Evolutionary conservation across 2,113 vertebrate genomes (phyloP).

Genomic region (Chlorodrepanis virens): DNA sequence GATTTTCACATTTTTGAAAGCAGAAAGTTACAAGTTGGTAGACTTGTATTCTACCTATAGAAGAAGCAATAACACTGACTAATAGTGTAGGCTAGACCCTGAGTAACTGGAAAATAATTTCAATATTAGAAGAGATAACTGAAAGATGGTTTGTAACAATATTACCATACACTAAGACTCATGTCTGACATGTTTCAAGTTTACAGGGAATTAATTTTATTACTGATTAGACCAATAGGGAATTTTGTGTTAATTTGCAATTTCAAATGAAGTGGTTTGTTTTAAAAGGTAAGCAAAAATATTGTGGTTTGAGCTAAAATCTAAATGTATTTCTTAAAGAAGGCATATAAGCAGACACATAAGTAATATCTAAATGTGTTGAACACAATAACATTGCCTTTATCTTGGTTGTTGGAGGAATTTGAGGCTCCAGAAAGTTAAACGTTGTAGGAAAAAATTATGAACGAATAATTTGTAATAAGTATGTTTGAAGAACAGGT

Average conservation of each 20-base stretch:
- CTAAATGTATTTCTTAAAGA: neutral
- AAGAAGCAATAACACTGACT: neutral
- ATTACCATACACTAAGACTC: neutral
- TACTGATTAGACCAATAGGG: neutral
- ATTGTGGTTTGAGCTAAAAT: neutral
- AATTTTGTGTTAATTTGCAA: neutral
- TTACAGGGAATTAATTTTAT: neutral
- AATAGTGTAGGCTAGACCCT: neutral
- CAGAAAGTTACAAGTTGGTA: neutral
- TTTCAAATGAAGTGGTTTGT: neutral
- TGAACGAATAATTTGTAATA: neutral
- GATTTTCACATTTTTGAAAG: neutral
- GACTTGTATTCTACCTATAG: neutral
- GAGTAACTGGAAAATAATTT: neutral
- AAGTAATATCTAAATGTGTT: neutral
- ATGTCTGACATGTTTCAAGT: neutral
- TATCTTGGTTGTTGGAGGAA: neutral
- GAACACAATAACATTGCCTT: neutral
- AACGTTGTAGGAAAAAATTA: neutral
- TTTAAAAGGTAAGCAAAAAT: neutral
- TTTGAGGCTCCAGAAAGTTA: neutral
- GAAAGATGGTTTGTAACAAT: neutral
- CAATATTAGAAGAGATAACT: neutral
- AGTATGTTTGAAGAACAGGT: neutral
- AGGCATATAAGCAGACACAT: neutral